phyloP scores from a whole-genome alignment of 2,888 invertebrate genomes.

The Antheraea assamensis region DNA sequence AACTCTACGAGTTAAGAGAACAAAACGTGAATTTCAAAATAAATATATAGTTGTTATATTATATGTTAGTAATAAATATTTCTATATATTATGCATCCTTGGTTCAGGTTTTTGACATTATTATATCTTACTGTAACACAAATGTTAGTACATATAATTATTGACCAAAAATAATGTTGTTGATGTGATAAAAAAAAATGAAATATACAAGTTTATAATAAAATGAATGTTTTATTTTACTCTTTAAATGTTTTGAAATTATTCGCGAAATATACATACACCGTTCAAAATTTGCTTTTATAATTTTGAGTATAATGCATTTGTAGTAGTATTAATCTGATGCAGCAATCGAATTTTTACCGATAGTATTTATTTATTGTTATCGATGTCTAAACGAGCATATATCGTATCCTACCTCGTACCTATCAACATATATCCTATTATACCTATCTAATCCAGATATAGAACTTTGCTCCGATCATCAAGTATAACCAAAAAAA shows the following conservation, averaged over 20 bases:
- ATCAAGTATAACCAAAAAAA: no score
- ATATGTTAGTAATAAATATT: neutral
- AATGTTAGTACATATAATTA: neutral
- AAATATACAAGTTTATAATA: neutral
- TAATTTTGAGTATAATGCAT: no score
- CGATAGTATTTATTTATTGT: neutral
- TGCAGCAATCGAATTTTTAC: neutral
- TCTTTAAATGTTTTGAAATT: neutral
- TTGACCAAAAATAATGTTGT: slow-evolving; percentile 2
- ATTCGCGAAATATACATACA: no score
- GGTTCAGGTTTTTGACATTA: neutral
- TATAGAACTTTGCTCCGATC: no score
- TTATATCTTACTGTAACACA: neutral
- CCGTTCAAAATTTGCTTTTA: no score
- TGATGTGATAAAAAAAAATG: neutral
- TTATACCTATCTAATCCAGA: no score
- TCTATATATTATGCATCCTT: neutral
- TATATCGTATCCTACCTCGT: no score
- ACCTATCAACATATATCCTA: no score
- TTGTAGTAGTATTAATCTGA: no score
- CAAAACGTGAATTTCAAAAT: neutral
- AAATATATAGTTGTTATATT: neutral
- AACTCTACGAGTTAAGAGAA: neutral
- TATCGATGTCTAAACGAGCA: no score
- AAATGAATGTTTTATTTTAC: neutral